phyloP scores from a whole-genome alignment of 1,140 invertebrate genomes.

The Drosophila tani region DNA sequence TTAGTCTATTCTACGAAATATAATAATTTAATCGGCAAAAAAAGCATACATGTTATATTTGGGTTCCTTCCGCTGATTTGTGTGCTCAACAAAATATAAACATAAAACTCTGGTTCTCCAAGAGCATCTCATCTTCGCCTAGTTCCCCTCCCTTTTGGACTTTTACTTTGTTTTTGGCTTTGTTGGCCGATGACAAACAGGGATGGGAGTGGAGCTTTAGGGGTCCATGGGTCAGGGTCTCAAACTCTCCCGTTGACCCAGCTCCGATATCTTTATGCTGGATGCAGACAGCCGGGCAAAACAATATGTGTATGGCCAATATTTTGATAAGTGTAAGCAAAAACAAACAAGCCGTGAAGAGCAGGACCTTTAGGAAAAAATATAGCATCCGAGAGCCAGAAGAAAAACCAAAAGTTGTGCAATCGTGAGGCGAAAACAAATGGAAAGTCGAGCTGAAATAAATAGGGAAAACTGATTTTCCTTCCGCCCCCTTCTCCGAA shows the following conservation, averaged over 20 bases:
- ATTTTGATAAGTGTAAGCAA: conserved; percentile 83
- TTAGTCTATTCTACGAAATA: background rate
- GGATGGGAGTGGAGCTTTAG: conserved; percentile 1
- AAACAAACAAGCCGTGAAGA: conserved; percentile 78
- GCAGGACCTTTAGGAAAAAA: conserved; percentile 30
- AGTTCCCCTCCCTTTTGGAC: background rate
- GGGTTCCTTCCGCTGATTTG: background rate
- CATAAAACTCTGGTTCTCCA: conserved; percentile 3
- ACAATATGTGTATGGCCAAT: conserved; percentile 76
- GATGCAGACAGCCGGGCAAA: conserved; percentile 55
- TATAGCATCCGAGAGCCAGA: conserved; percentile 28
- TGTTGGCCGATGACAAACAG: conserved; percentile 21
- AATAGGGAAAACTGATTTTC: conserved; percentile 37
- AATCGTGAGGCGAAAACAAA: conserved; percentile 48
- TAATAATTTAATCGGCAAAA: too few species aligned
- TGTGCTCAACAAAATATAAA: conserved; percentile 12
- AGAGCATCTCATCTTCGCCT: conserved; percentile 27
- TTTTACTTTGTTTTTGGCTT: conserved; percentile 27
- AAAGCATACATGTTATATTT: background rate
- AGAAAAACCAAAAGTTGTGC: conserved; percentile 48
- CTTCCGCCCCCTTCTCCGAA: background rate
- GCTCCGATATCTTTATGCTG: conserved; percentile 70
- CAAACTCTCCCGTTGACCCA: conserved; percentile 32
- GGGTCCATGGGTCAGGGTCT: conserved; percentile 11
- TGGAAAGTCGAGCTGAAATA: conserved; percentile 49